Conservation (phyloP, 1,140 invertebrate species). For the Drosophila micromelanica region DNA sequence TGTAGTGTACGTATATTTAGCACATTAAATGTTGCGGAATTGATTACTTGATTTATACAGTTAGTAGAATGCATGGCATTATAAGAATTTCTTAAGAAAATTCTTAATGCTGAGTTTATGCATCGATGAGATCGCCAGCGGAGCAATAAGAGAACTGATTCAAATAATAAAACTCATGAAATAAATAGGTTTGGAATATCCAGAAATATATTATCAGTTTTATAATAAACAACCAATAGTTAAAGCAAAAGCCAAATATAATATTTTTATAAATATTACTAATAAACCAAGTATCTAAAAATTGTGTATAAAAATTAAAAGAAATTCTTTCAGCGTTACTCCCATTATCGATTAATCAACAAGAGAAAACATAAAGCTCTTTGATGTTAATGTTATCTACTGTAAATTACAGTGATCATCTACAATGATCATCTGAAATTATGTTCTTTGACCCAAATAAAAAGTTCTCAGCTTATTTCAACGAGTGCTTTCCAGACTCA, state of each 20-base stretch:
- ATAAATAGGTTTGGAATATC: background rate
- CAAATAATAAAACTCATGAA: constrained; percentile 11
- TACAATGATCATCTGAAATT: constrained; percentile 1
- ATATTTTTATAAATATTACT: no score
- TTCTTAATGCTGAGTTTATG: constrained; percentile 41
- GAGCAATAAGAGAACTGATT: constrained; percentile 8
- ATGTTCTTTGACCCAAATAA: constrained; percentile 4
- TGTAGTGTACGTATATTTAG: background rate
- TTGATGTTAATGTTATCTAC: no score
- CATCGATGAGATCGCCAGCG: constrained; percentile 33
- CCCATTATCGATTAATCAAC: no score
- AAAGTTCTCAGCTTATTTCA: background rate
- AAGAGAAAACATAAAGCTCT: no score
- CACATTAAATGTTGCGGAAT: constrained; percentile 42
- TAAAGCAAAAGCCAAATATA: no score
- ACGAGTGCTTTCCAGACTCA: background rate
- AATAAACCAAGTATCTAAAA: no score
- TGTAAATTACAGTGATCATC: no score
- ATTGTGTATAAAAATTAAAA: no score
- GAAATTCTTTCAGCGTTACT: no score
- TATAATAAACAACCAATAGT: no score
- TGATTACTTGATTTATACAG: constrained; percentile 40
- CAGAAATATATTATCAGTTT: no score
- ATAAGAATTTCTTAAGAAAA: constrained; percentile 18
- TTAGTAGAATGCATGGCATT: constrained; percentile 24